phyloP scores from a whole-genome alignment of 2,888 invertebrate genomes.

The Emmelina monodactyla region DNA sequence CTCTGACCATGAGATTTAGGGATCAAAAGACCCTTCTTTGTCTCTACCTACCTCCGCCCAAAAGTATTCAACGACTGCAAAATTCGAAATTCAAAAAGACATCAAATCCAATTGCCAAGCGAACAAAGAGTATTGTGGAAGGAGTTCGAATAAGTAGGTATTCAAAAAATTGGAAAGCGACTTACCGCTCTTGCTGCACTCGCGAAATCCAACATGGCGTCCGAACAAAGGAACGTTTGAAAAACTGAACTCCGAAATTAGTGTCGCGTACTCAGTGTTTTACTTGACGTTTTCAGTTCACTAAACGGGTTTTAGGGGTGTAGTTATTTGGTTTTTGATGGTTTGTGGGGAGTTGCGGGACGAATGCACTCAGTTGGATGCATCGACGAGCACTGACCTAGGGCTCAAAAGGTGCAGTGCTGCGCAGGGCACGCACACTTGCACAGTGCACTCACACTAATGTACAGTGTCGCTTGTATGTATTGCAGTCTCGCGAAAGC shows the following conservation, averaged over 20 bases:
- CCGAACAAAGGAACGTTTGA: constrained; percentile 15
- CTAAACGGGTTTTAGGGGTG: constrained; percentile 5
- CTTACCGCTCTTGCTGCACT: constrained; percentile 3
- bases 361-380: constrained; percentile 25
- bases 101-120: too few species aligned
- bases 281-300: background rate
- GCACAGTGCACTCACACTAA: constrained; percentile 16
- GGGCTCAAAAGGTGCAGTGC: constrained; percentile 25
- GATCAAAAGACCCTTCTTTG: too few species aligned
- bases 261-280: constrained; percentile 4
- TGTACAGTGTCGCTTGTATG: constrained; percentile 2
- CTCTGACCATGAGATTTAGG: too few species aligned
- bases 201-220: constrained; percentile 17
- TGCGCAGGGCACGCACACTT: constrained; percentile 25
- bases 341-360: constrained; percentile 9
- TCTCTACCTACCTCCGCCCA: too few species aligned
- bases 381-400: constrained; percentile 32
- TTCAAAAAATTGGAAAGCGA: background rate
- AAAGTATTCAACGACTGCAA: too few species aligned
- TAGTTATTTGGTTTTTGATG: constrained; percentile 18
- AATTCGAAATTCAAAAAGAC: too few species aligned
- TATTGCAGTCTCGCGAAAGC: background rate
- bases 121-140: too few species aligned
- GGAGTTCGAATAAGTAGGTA: too few species aligned
- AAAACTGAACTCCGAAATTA: constrained; percentile 17